Evolutionary conservation across 2,888 invertebrate species (phyloP).

Genomic region (Melinaea marsaeus): DNA sequence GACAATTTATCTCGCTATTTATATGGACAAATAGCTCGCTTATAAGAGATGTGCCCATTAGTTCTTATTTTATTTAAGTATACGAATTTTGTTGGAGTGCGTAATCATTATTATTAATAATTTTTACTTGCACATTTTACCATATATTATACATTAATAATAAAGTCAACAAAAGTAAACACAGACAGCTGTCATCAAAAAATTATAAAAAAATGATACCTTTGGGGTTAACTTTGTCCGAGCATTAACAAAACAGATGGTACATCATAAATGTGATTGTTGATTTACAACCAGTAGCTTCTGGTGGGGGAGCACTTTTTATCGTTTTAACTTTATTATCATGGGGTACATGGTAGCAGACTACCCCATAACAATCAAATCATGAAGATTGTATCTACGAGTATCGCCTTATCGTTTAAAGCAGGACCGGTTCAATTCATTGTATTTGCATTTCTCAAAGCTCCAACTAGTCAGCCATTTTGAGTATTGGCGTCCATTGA

Average conservation of each 20-base stretch:
- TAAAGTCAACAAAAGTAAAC: background rate
- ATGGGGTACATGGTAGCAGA: constrained; percentile 24
- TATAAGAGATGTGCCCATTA: no score
- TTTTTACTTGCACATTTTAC: no score
- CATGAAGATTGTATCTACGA: constrained; percentile 33
- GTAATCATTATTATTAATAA: no score
- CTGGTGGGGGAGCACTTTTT: constrained; percentile 21
- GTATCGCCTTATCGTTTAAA: constrained; percentile 37
- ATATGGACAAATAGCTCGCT: no score
- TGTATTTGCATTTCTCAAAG: constrained; percentile 53
- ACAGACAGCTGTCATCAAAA: constrained; percentile 4
- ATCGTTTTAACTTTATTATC: constrained; percentile 26
- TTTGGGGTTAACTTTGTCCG: constrained; percentile 23
- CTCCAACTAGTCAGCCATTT: constrained; percentile 36
- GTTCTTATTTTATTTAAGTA: no score
- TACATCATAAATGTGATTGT: constrained; percentile 27
- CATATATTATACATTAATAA: no score
- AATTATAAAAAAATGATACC: constrained; percentile 13
- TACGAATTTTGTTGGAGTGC: no score
- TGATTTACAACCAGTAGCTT: constrained; percentile 25
- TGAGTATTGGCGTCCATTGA: background rate
- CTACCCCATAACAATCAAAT: constrained; percentile 29
- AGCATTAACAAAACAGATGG: constrained; percentile 26
- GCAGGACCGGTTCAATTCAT: constrained; percentile 52
- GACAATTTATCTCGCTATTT: no score